phyloP scores from a whole-genome alignment of 2,113 vertebrate genomes.

The Tetrax tetrax region DNA sequence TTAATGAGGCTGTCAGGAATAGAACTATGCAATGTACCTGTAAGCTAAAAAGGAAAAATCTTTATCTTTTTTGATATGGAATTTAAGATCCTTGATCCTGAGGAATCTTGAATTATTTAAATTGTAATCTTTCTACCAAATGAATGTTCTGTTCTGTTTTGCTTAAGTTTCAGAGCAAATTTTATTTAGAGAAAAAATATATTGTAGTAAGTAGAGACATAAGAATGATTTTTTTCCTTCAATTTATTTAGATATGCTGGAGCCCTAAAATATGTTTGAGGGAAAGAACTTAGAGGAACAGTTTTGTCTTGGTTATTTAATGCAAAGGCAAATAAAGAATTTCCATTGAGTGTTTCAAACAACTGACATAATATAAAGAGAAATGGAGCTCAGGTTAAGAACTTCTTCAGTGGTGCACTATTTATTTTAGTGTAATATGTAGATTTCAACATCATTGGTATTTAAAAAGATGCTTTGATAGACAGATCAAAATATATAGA shows the following conservation, averaged over 20 bases:
- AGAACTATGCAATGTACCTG: background rate
- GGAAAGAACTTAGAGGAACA: background rate
- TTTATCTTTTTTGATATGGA: background rate
- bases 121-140: background rate
- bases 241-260: background rate
- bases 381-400: background rate
- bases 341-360: background rate
- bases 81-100: background rate
- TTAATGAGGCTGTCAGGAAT: background rate
- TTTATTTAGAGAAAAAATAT: background rate
- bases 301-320: background rate
- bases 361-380: background rate
- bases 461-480: background rate
- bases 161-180: background rate
- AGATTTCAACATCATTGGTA: background rate
- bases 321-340: background rate
- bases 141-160: background rate
- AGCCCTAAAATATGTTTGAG: background rate
- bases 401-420: background rate
- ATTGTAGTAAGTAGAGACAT: rapidly evolving
- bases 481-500: background rate
- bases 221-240: background rate
- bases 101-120: background rate
- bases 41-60: background rate
- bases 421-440: background rate